Base-by-base conservation (phyloP, 2,113 vertebrate genomes). In the Pyxicephalus adspersus region DNA sequence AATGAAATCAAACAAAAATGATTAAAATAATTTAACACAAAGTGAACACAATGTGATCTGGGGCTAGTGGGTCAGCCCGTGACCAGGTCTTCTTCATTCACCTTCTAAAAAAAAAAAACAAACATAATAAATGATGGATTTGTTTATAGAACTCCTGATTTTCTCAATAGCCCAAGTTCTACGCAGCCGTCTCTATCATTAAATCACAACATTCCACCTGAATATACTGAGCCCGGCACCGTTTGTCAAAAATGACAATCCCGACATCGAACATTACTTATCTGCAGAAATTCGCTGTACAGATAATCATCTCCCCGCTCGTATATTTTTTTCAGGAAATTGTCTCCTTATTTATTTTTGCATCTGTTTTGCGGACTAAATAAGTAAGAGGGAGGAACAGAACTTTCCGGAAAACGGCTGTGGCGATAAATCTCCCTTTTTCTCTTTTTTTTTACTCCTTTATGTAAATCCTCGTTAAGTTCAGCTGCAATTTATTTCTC, bases 321-420 rank as follows among this genome's bases (percentile, higher is more conserved):
- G 1, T 61, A 51, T 80, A 45, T 57, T 80, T 68, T 71, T 63
- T 26, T 51, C 77, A 61, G 38, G 66, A 71, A 80, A 80, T 80
- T 80, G 55, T 71, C 67, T 79, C 57, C 54, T 80, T 80, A 71
- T 80, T 80, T 71, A 71, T 71, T 80, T 63, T 80, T 80, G 67
- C 77, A 80, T 80, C 55, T 80, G 67, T 80, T 80, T 80, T 71
- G 78, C 63, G 67, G 78, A 29, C 66, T 73, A 64, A 73, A 81
- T 64, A 60, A 64, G 29, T 71, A 25, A 54, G 78, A 9, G 22
- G 78, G 51, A 61, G 66, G 68, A 22, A 52, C 2, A 19, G 13
- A 73, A 71, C 23, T 45, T 81, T 63, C 58, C 57, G 61, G 55
- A 60, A 60, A 70, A 18, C 34, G 45, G 50, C 60, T 60, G 20